phyloP scores from a whole-genome alignment of 2,888 invertebrate species.

The Mythimna pallens region DNA sequence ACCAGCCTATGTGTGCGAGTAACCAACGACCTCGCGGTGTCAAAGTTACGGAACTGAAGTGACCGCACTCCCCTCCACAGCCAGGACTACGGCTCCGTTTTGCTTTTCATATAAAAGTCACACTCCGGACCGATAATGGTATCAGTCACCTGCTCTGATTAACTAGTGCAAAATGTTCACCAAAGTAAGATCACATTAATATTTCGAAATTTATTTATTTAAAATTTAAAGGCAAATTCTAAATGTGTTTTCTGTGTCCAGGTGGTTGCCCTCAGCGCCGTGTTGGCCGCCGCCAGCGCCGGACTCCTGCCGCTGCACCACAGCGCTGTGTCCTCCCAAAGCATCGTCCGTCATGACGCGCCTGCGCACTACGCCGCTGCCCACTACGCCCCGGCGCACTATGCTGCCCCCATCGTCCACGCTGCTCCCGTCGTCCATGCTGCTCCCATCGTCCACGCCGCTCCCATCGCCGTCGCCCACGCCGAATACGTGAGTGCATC shows the following conservation, averaged over 20 bases:
- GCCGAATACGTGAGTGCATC: constrained; percentile 81
- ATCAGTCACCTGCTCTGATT: constrained; percentile 89
- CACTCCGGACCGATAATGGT: constrained; percentile 84
- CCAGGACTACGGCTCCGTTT: constrained; percentile 85
- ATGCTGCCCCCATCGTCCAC: constrained; percentile 74
- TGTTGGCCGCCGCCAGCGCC: constrained; percentile 89
- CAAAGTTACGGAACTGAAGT: constrained; percentile 90
- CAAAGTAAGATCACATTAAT: constrained; percentile 82
- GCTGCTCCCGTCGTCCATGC: constrained; percentile 80
- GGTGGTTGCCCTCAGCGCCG: constrained; percentile 86
- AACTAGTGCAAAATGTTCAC: constrained; percentile 89
- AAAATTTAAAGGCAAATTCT: constrained; percentile 20
- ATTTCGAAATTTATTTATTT: constrained; percentile 42
- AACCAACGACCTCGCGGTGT: constrained; percentile 87
- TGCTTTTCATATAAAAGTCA: constrained; percentile 90
- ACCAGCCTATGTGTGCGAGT: constrained; percentile 79
- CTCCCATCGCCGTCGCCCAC: constrained; percentile 76
- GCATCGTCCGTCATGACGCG: constrained; percentile 86
- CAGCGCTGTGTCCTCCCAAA: constrained; percentile 88
- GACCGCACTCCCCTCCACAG: constrained; percentile 86
- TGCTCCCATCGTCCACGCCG: constrained; percentile 79
- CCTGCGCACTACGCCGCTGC: constrained; percentile 82
- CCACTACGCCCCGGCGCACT: constrained; percentile 78
- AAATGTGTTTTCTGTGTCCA: constrained; percentile 61
- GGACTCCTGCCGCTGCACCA: constrained; percentile 88